Base-by-base conservation (phyloP, 1,140 invertebrate genomes). In the Epicauta chinensis region DNA sequence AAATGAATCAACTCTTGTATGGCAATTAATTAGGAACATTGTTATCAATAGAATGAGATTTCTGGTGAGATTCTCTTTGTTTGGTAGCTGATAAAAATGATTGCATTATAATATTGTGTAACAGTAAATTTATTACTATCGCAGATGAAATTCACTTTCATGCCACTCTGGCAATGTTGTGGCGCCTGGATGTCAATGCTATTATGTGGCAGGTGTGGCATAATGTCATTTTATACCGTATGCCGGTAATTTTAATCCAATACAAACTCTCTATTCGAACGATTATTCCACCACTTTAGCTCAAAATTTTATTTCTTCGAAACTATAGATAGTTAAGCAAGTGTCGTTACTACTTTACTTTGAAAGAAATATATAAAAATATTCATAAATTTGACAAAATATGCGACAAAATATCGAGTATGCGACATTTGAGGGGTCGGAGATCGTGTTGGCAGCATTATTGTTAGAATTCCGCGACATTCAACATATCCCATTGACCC, bases 121-220 rank as follows among this genome's bases (percentile, higher is more conserved):
- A 51, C 43, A 43, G 32, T 31, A 38, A 56, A 56, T 54, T 54
- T 54, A 36, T 39, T 38, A 34, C 44, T 4, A 14, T 34, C 35
- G 36, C 14, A 42, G 31, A n/a, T 13, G 32, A 55, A 55, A 55
- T 55, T 55, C 53, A 55, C 47, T 55, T 55, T 30, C 41, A 40
- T 40, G 46, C 46, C 40, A 39, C 35, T 50, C 23, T 23, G 23
- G 23, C 23, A 23, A 3, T 23, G 7, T 3, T 1, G 23, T 3
- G 23, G 46, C 50, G 37, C 53, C 53, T 31, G 13, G 39, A 55
- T 51, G 53, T 45, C 53, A 55, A 55, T 32, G 53, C 15, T 51
- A 51, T 55, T 55, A 55, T 36, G 52, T 32, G 53, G 47, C 53
- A 55, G 53, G 53, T 55, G 53, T 43, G 34, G 31, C 39, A 14